Percentiles rank a stretch among this genome's conserved stretches.
Conservation (phyloP, 2,888 invertebrate genomes). For the Epiperipatus broadwayi region DNA sequence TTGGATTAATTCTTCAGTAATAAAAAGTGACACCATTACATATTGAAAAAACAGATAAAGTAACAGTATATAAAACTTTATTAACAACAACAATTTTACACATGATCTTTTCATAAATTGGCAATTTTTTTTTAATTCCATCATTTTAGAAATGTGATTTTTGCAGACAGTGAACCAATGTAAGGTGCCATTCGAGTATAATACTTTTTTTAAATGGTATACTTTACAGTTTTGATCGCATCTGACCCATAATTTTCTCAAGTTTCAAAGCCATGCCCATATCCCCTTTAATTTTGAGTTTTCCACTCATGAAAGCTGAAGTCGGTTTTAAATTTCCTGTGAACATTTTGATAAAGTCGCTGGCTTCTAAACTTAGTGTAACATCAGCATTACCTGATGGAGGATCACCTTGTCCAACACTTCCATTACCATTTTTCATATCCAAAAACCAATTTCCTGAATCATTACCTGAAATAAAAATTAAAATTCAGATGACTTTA, state of each 20-base stretch:
- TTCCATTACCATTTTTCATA: constrained; percentile 62
- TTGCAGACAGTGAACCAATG: too few relatives aligned
- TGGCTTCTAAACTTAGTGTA: constrained; percentile 55
- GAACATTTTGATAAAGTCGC: constrained; percentile 34
- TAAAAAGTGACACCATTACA: too few relatives aligned
- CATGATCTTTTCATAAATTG: too few relatives aligned
- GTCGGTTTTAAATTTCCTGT: constrained; percentile 70
- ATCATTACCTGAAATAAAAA: constrained; percentile 38
- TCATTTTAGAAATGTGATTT: too few relatives aligned
- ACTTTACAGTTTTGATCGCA: constrained; percentile 17
- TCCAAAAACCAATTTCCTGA: constrained; percentile 63
- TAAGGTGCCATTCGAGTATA: too few relatives aligned
- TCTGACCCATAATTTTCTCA: constrained; percentile 54
- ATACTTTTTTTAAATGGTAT: too few relatives aligned
- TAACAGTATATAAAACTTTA: too few relatives aligned
- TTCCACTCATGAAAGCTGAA: constrained; percentile 85
- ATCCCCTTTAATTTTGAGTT: constrained; percentile 77
- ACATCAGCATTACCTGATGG: constrained; percentile 48
- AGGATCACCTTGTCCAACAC: constrained; percentile 56
- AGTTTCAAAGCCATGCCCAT: constrained; percentile 83
- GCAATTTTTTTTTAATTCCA: too few relatives aligned
- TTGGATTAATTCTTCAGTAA: too few relatives aligned
- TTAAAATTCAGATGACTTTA: background rate
- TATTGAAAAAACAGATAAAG: too few relatives aligned
- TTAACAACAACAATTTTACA: too few relatives aligned